Percentiles rank a stretch among this genome's conserved stretches.
phyloP scores from a whole-genome alignment of 1,140 invertebrate species.

The Lamellibrachia luymesi region DNA sequence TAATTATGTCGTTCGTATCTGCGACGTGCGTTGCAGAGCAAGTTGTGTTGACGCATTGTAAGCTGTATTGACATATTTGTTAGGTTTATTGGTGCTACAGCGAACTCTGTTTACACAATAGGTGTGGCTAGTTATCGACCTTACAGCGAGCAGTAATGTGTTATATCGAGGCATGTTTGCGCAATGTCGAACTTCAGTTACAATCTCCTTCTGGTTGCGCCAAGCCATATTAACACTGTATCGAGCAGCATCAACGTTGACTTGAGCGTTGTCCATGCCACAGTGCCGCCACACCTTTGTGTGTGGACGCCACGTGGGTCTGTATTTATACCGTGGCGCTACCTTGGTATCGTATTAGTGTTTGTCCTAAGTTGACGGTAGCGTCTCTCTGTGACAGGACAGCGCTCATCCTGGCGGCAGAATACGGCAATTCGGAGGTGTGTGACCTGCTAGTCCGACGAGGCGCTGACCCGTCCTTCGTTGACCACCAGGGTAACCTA shows the following conservation, averaged over 20 bases:
- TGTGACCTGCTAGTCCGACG: conserved; percentile 45
- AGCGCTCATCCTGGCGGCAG: conserved; percentile 49
- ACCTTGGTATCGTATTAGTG: neutral
- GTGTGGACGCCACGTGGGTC: neutral
- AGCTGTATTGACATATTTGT: neutral
- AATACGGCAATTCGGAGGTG: conserved; percentile 44
- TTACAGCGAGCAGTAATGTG: neutral
- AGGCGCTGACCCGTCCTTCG: conserved; percentile 34
- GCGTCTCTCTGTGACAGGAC: conserved; percentile 33
- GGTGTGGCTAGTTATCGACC: neutral
- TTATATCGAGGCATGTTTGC: neutral
- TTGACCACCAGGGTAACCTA: conserved; percentile 32
- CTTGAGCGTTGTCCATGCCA: no score
- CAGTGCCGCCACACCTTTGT: neutral
- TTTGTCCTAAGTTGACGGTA: neutral
- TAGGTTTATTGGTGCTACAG: neutral
- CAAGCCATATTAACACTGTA: no score
- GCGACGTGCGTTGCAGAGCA: neutral
- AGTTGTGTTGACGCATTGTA: neutral
- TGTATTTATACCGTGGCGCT: neutral
- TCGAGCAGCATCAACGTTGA: no score
- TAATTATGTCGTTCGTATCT: neutral
- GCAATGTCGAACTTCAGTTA: neutral
- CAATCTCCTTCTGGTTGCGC: no score
- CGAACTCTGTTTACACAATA: neutral